Evolutionary conservation across 2,797 vertebrate species (phyloP), one percentile per base, ranked within the genome.

Genomic region (Lutjanus campechanus): DNA sequence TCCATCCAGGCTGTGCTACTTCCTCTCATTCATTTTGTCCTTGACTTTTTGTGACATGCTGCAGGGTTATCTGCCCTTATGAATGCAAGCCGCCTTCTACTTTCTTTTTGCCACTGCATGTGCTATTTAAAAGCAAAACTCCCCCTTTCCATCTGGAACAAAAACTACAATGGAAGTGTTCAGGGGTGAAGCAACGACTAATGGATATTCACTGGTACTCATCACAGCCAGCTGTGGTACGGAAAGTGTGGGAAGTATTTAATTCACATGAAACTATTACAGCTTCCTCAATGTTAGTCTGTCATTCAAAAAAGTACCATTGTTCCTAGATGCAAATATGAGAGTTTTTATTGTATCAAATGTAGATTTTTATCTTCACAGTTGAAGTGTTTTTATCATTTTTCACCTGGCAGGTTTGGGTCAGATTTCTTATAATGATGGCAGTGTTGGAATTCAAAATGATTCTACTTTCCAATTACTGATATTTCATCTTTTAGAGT

Each of bases 11-110:
- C 85, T 69, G 75, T 22, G 84, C 77, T 75, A 72, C 91, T 95
- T 95, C 94, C 94, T 91, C 74, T 92, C 88, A 92, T 94, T 95
- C 92, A 94, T 84, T 59, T 20, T 87, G 90, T 91, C 94, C 92
- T 93, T 94, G 94, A 93, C 91, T 86, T 73, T 47, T 65, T 84
- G 68, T 82, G 85, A 92, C 82, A 82, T 47, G 54, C 81, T 51
- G 36, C 60, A 59, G 82, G 63, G 71, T 83, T 91, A 90, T 90
- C 88, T 75, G 66, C 56, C 19, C 12, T 36, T 25, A 64, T 79
- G 69, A 81, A 69, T 72, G 36, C 19, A 74, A 65, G 64, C 63
- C 70, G 54, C 63, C 76, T 69, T 44, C 47, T 40, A n/a, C 54
- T 54, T 44, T 83, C 60, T 54, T 58, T 66, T 64, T 76, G 67